Percentiles rank a stretch among this genome's conserved stretches.
These are phyloP conservation scores for Acrobasis suavella DNA, from an alignment of 2,888 invertebrate species.

Conservation along the genomic window DNA sequence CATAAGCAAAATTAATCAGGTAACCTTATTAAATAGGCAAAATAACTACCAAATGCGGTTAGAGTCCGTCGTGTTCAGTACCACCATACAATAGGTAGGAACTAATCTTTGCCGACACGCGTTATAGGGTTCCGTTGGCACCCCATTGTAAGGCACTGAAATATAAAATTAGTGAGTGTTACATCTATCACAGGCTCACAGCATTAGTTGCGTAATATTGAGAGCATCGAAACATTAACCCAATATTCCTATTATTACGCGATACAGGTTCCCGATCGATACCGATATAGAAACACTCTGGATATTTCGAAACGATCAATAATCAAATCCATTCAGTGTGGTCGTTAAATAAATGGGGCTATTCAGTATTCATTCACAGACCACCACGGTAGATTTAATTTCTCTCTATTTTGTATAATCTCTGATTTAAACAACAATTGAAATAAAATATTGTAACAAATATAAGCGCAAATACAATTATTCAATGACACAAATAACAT, in stretches of 20 bases:
- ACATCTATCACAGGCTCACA: too few species aligned
- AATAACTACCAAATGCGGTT: too few species aligned
- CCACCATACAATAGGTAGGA: too few species aligned
- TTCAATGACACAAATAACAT: too few species aligned
- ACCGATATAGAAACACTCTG: conserved; percentile 33
- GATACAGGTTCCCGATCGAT: conserved; percentile 28
- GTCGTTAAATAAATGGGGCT: conserved; percentile 33
- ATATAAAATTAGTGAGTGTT: too few species aligned
- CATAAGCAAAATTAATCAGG: background rate
- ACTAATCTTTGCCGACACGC: too few species aligned
- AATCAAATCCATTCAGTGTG: conserved; percentile 26
- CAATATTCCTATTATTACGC: conserved; percentile 38
- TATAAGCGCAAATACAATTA: too few species aligned
- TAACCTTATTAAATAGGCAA: background rate
- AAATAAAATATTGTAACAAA: too few species aligned
- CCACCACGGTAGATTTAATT: conserved; percentile 1
- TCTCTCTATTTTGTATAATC: background rate
- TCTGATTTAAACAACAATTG: too few species aligned
- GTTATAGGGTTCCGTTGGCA: too few species aligned
- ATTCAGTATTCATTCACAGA: conserved; percentile 24
- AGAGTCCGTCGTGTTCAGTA: too few species aligned
- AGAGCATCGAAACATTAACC: conserved; percentile 50
- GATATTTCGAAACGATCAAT: conserved; percentile 31
- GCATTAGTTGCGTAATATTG: background rate
- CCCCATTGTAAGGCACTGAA: too few species aligned